phyloP scores from a whole-genome alignment of 2,113 vertebrate species.

The Neotragus moschatus region DNA sequence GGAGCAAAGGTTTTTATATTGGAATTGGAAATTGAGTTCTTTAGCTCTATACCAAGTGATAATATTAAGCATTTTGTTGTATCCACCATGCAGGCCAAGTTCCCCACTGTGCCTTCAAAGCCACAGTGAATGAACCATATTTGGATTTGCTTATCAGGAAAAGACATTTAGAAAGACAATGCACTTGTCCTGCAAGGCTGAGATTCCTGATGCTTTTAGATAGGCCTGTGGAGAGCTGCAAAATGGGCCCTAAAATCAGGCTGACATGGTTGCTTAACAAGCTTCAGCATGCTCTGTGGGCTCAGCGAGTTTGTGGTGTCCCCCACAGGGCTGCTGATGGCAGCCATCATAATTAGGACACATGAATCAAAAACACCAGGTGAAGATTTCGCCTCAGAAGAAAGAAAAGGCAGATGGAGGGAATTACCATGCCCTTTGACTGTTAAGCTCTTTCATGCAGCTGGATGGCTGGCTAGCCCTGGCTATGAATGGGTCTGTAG shows the following conservation, averaged over 20 bases:
- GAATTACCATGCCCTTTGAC: constrained; percentile 86
- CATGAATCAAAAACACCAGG: constrained; percentile 86
- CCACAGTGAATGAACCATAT: constrained; percentile 85
- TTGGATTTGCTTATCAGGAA: constrained; percentile 86
- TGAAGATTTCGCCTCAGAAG: constrained; percentile 83
- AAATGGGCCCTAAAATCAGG: constrained; percentile 86
- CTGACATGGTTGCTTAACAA: constrained; percentile 88
- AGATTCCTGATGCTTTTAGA: constrained; percentile 84
- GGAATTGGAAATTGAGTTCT: constrained; percentile 83
- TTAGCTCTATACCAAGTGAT: constrained; percentile 82
- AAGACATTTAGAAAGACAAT: constrained; percentile 89
- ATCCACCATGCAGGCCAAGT: constrained; percentile 80
- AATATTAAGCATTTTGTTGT: constrained; percentile 86
- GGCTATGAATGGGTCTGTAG: constrained; percentile 72
- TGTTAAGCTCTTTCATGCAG: constrained; percentile 75
- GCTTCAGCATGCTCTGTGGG: constrained; percentile 80
- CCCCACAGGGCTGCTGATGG: constrained; percentile 85
- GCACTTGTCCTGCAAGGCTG: constrained; percentile 80
- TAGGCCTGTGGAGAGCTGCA: constrained; percentile 84
- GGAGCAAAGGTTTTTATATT: constrained; percentile 80
- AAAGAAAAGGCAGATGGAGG: constrained; percentile 83
- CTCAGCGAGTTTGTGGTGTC: constrained; percentile 78
- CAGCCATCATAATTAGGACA: constrained; percentile 85
- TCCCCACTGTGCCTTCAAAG: constrained; percentile 85
- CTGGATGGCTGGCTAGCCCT: constrained; percentile 36